Conservation (phyloP, 2,113 vertebrate species). For the Mugil cephalus region DNA sequence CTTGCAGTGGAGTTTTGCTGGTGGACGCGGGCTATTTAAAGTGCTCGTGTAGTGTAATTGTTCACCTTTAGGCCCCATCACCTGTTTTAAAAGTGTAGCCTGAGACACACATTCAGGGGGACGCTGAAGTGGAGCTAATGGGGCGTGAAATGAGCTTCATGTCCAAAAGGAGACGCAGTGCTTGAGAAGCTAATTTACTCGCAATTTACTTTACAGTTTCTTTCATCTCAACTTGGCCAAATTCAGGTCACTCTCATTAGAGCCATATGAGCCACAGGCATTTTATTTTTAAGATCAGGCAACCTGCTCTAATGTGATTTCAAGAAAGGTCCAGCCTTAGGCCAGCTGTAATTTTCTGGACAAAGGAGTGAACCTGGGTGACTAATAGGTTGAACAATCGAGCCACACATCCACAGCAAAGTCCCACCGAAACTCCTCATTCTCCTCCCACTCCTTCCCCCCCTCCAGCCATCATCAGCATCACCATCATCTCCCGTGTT, state of each 20-base stretch:
- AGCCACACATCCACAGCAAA: slow-evolving; percentile 28
- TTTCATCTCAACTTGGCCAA: slow-evolving; percentile 11
- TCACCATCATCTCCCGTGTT: not conserved
- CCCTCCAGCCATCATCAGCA: slow-evolving; percentile 25
- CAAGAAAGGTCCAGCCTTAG: not conserved
- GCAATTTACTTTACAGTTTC: not conserved
- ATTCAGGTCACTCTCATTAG: slow-evolving; percentile 1
- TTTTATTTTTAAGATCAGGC: slow-evolving; percentile 19
- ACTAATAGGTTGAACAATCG: slow-evolving; percentile 12
- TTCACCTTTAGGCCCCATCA: slow-evolving; percentile 34
- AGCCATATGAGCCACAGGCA: not conserved
- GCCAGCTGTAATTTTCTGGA: not conserved
- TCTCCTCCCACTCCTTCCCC: slow-evolving; percentile 19
- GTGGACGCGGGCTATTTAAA: slow-evolving; percentile 38
- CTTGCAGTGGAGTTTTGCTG: slow-evolving; percentile 24
- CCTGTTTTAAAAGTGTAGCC: slow-evolving; percentile 31
- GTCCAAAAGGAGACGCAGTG: not conserved
- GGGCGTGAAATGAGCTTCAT: slow-evolving; percentile 15
- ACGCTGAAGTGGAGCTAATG: slow-evolving; percentile 16
- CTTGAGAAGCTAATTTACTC: slow-evolving; percentile 13
- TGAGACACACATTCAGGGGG: not conserved
- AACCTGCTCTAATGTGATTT: not conserved
- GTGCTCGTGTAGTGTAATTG: slow-evolving; percentile 7
- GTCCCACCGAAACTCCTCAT: slow-evolving; percentile 50
- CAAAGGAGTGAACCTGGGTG: not conserved